These are phyloP conservation scores for Tamias sibiricus DNA, from an alignment of 2,113 vertebrate genomes.

Conservation along the genomic window DNA sequence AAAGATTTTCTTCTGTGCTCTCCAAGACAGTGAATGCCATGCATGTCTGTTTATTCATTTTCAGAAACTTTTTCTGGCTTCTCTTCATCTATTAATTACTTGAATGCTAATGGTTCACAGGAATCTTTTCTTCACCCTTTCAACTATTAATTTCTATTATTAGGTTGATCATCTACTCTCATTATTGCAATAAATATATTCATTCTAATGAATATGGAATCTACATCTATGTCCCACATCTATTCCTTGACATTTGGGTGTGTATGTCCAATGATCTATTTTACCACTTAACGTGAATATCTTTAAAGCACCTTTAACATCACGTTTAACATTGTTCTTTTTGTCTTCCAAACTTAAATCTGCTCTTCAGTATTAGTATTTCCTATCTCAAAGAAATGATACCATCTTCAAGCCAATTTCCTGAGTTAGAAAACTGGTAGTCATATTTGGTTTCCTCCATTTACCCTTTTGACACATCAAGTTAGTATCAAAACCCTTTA, in stretches of 20 bases:
- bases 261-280: background rate
- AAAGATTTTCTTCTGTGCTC: background rate
- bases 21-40: background rate
- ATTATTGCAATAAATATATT: background rate
- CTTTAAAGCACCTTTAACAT: background rate
- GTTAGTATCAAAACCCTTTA: background rate
- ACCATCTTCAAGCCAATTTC: background rate
- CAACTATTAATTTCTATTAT: slow-evolving; percentile 16
- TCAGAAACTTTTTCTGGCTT: background rate
- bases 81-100: background rate
- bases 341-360: background rate
- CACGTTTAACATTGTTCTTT: background rate
- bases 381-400: background rate
- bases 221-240: background rate
- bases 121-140: background rate
- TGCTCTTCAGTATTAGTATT: background rate
- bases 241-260: background rate
- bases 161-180: background rate
- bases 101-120: background rate
- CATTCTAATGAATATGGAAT: background rate
- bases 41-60: background rate
- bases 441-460: background rate
- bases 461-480: background rate
- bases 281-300: background rate
- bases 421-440: background rate